Conservation (phyloP, 2,888 invertebrate species). For the Ctenicera cuprea region DNA sequence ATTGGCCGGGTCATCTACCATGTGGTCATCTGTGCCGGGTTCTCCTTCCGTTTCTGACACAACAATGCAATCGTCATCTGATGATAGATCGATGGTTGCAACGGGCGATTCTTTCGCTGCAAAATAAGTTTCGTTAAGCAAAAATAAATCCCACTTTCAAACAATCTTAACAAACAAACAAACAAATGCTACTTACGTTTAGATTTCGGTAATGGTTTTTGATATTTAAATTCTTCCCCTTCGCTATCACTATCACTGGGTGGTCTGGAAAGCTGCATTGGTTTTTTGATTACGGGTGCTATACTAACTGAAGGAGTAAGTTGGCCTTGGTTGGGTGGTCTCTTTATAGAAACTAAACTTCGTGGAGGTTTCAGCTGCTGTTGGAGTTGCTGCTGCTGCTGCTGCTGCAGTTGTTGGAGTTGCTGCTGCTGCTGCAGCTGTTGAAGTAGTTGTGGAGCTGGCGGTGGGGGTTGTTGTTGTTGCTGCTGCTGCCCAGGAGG, state of each 20-base stretch:
- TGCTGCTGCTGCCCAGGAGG: conserved; percentile 65
- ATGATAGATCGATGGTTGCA: conserved; percentile 85
- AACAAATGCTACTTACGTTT: conserved; percentile 55
- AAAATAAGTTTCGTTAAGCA: too few relatives aligned
- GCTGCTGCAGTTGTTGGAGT: conserved; percentile 58
- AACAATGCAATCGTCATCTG: conserved; percentile 91
- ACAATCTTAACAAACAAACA: not conserved
- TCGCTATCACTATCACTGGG: conserved; percentile 68
- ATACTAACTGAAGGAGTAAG: conserved; percentile 74
- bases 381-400: conserved; percentile 52
- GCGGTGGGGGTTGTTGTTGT: not conserved
- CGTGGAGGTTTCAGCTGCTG: conserved; percentile 53
- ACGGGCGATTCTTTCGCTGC: conserved; percentile 72
- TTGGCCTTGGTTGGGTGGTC: conserved; percentile 62
- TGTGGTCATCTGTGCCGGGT: conserved; percentile 84
- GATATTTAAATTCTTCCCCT: conserved; percentile 61
- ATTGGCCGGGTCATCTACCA: conserved; percentile 90
- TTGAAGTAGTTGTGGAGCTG: not conserved
- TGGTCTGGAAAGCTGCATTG: conserved; percentile 57
- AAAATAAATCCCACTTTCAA: too few relatives aligned
- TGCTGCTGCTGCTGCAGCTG: conserved; percentile 1
- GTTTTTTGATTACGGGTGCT: conserved; percentile 70
- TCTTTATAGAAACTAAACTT: conserved; percentile 55
- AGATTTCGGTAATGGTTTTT: conserved; percentile 58
- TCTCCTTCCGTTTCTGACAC: conserved; percentile 89